Evolutionary conservation across 1,140 invertebrate genomes (phyloP).

Genomic region (Centruroides sculpturatus): DNA sequence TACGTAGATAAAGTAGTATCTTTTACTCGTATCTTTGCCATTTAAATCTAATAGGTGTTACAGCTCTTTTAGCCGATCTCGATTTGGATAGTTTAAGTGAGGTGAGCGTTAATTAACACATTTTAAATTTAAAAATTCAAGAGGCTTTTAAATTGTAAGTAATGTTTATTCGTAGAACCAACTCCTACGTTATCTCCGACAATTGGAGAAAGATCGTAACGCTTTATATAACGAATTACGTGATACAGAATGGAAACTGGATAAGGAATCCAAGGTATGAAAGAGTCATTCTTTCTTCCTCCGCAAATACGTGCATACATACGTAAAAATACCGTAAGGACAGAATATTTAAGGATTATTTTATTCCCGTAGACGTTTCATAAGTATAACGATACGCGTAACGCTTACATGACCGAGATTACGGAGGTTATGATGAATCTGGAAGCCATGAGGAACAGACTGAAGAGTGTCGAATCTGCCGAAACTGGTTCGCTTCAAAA

Average conservation of each 20-base stretch:
- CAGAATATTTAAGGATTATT: not conserved
- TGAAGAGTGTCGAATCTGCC: conserved; percentile 17
- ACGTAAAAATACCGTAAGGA: too few relatives aligned
- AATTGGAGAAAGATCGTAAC: conserved; percentile 33
- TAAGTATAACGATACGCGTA: conserved; percentile 34
- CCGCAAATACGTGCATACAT: not conserved
- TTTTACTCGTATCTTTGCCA: not conserved
- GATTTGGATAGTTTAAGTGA: conserved; percentile 16
- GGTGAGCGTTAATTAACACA: not conserved
- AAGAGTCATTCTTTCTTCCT: not conserved
- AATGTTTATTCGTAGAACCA: conserved; percentile 17
- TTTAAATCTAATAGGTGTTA: conserved; percentile 1
- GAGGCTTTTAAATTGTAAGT: not conserved
- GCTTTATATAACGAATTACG: conserved; percentile 31
- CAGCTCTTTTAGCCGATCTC: conserved; percentile 13
- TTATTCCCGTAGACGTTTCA: conserved; percentile 28
- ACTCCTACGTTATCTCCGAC: conserved; percentile 25
- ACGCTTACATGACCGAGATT: conserved; percentile 29
- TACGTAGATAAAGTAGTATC: not conserved
- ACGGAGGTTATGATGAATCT: conserved; percentile 24
- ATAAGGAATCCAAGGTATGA: conserved; percentile 37
- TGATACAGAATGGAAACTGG: conserved; percentile 37
- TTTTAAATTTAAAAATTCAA: not conserved
- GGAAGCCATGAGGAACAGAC: conserved; percentile 16
- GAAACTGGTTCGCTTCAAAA: conserved; percentile 14